These are phyloP conservation scores for Cossypha niveicapilla DNA, from an alignment of 2,797 vertebrate species.

Conservation along the genomic window DNA sequence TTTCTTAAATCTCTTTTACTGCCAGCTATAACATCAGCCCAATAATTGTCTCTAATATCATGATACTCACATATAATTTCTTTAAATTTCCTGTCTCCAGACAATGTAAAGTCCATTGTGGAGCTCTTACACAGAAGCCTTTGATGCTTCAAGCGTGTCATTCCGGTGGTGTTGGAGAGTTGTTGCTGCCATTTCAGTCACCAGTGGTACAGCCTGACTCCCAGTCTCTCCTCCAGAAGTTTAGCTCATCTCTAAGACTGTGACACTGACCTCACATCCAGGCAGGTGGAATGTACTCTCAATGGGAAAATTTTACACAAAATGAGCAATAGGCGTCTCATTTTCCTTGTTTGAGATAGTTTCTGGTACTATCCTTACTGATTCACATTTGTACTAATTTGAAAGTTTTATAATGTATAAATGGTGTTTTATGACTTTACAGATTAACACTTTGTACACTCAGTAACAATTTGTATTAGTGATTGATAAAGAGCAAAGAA, in stretches of 20 bases:
- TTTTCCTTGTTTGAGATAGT: neutral
- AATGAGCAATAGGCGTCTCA: neutral
- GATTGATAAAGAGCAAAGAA: neutral
- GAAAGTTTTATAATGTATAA: neutral
- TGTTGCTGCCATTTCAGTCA: neutral
- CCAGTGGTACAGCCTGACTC: neutral
- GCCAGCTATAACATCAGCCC: neutral
- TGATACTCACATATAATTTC: neutral
- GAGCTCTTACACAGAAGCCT: neutral
- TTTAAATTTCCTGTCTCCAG: neutral
- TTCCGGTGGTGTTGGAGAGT: neutral
- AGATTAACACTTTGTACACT: neutral
- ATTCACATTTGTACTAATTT: neutral
- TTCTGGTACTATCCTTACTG: neutral
- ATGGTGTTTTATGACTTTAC: neutral
- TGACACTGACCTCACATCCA: neutral
- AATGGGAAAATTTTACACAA: neutral
- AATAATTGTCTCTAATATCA: neutral
- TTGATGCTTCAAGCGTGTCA: neutral
- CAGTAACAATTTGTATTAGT: neutral
- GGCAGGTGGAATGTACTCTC: neutral
- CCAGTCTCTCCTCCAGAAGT: neutral
- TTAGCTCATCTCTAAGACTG: neutral
- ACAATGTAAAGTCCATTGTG: neutral
- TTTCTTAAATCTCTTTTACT: conserved; percentile 29